These are phyloP conservation scores for Torymus auratus DNA, from an alignment of 2,888 invertebrate species.

Conservation along the genomic window DNA sequence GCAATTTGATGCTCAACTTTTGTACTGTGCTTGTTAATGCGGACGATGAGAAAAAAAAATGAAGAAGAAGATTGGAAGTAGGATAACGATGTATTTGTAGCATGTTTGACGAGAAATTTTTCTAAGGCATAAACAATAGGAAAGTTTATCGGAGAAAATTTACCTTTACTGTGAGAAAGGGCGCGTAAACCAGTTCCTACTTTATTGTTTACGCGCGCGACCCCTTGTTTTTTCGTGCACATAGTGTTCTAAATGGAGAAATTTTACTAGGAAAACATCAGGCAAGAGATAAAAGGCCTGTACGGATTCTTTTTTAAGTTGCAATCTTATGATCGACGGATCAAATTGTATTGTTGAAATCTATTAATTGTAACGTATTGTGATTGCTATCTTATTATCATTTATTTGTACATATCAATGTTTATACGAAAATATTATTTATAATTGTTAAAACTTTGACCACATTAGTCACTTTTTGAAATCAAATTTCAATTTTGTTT, in stretches of 20 bases:
- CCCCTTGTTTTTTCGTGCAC: conserved; percentile 41
- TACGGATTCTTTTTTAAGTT: conserved; percentile 28
- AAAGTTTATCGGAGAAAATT: conserved; percentile 55
- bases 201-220: conserved; percentile 58
- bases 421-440: conserved; percentile 55
- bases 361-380: conserved; percentile 52
- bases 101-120: conserved; percentile 37
- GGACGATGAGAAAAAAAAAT: conserved; percentile 53
- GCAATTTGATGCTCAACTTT: conserved; percentile 74
- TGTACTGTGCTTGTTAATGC: conserved; percentile 70
- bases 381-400: conserved; percentile 53
- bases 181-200: conserved; percentile 59
- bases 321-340: conserved; percentile 32
- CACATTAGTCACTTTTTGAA: conserved; percentile 45
- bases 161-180: conserved; percentile 6
- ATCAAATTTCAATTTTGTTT: conserved; percentile 57
- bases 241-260: conserved; percentile 54
- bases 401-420: conserved; percentile 56
- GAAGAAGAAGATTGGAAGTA: conserved; percentile 25
- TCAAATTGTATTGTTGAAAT: conserved; percentile 50
- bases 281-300: not conserved
- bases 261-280: conserved; percentile 12
- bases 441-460: conserved; percentile 46
- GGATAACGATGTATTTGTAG: conserved; percentile 35
- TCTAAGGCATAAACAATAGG: conserved; percentile 39